phyloP scores from a whole-genome alignment of 2,113 vertebrate genomes.

The Elachura formosa region DNA sequence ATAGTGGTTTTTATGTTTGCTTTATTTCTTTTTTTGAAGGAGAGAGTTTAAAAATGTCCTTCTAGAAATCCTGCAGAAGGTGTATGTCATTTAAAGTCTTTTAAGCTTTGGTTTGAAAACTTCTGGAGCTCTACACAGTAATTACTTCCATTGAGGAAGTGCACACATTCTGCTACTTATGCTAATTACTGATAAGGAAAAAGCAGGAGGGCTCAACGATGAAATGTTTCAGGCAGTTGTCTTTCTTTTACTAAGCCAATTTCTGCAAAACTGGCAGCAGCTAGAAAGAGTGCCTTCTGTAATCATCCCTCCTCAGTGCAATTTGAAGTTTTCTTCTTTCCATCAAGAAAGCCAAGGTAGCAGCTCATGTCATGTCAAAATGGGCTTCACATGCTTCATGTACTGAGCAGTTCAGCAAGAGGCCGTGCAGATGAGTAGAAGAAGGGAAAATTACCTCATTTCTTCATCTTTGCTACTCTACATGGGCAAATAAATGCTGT shows the following conservation, averaged over 20 bases:
- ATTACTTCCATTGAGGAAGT: not conserved
- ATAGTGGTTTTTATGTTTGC: rapidly evolving
- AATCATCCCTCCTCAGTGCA: not conserved
- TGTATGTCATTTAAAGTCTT: not conserved
- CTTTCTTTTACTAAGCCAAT: not conserved
- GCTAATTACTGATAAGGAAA: conserved; percentile 23
- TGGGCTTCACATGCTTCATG: rapidly evolving
- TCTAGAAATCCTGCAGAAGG: not conserved
- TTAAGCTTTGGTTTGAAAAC: conserved; percentile 20
- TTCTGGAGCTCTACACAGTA: not conserved
- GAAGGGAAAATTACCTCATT: not conserved
- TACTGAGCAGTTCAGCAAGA: not conserved
- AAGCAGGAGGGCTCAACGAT: not conserved
- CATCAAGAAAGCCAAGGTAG: not conserved
- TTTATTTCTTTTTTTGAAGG: not conserved
- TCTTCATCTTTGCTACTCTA: not conserved
- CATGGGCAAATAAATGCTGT: not conserved
- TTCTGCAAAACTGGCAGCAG: not conserved
- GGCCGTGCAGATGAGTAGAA: not conserved
- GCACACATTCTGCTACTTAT: not conserved
- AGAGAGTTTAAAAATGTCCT: not conserved
- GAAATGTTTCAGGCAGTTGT: not conserved
- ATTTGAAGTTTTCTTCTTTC: not conserved
- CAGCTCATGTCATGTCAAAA: not conserved
- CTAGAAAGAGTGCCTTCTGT: not conserved